Evolutionary conservation across 2,797 vertebrate genomes (phyloP).

Genomic region (Oreochromis mossambicus): DNA sequence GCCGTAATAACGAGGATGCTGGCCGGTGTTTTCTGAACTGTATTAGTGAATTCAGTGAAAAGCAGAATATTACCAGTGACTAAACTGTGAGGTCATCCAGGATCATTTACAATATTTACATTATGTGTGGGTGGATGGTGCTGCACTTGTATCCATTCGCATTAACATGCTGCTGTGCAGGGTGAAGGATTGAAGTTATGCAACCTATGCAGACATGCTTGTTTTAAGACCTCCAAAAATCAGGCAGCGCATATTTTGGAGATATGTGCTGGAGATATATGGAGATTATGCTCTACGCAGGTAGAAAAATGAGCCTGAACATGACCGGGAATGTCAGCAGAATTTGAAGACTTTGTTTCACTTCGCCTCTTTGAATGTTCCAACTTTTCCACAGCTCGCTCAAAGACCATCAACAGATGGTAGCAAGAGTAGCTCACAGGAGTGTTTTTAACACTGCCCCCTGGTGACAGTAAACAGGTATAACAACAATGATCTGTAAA

Average conservation of each 20-base stretch:
- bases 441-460: neutral
- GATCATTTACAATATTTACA: neutral
- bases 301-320: neutral
- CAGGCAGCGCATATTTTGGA: neutral
- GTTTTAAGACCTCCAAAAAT: neutral
- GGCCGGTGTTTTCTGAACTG: neutral
- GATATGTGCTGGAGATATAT: neutral
- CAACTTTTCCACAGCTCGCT: neutral
- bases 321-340: neutral
- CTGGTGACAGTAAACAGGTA: neutral
- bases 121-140: neutral
- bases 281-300: fast-evolving
- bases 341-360: neutral
- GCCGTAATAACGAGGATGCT: neutral
- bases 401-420: neutral
- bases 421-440: neutral
- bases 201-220: neutral
- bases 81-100: neutral
- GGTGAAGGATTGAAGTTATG: neutral
- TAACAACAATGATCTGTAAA: neutral
- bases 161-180: neutral
- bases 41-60: neutral
- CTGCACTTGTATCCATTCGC: neutral
- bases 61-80: neutral
- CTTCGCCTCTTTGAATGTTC: neutral